phyloP scores from a whole-genome alignment of 2,888 invertebrate genomes.

The Allygus modestus region DNA sequence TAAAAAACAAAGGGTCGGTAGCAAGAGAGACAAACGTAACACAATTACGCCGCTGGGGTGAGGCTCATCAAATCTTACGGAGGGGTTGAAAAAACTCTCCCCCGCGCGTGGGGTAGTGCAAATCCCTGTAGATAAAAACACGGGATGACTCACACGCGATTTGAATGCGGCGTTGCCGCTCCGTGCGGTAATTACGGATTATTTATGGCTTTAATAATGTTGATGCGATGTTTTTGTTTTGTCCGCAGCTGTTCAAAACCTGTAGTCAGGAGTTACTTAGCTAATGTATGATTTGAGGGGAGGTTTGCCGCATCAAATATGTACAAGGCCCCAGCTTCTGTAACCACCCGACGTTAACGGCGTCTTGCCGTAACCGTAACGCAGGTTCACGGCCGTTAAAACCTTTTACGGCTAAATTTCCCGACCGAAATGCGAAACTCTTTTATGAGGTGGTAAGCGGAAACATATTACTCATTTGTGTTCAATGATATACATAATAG shows the following conservation, averaged over 20 bases:
- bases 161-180: slow-evolving; percentile 57
- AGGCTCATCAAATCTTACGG: slow-evolving; percentile 61
- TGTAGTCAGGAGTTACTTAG: slow-evolving; percentile 47
- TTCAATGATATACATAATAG: no score
- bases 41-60: slow-evolving; percentile 54
- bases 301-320: slow-evolving; percentile 49
- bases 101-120: slow-evolving; percentile 61
- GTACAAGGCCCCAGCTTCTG: slow-evolving; percentile 2
- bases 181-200: slow-evolving; percentile 53
- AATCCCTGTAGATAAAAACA: slow-evolving; percentile 65
- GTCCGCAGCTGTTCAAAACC: slow-evolving; percentile 58
- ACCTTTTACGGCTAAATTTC: background rate
- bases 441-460: no score
- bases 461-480: no score
- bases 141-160: slow-evolving; percentile 59
- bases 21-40: slow-evolving; percentile 57
- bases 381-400: background rate
- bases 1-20: slow-evolving; percentile 60
- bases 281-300: slow-evolving; percentile 58
- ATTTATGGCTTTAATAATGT: slow-evolving; percentile 60
- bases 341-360: background rate
- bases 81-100: slow-evolving; percentile 59
- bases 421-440: no score
- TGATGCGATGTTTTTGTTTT: slow-evolving; percentile 57
- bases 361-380: background rate